Base-by-base conservation (phyloP, 2,888 invertebrate species). In the Trisateles emortualis region DNA sequence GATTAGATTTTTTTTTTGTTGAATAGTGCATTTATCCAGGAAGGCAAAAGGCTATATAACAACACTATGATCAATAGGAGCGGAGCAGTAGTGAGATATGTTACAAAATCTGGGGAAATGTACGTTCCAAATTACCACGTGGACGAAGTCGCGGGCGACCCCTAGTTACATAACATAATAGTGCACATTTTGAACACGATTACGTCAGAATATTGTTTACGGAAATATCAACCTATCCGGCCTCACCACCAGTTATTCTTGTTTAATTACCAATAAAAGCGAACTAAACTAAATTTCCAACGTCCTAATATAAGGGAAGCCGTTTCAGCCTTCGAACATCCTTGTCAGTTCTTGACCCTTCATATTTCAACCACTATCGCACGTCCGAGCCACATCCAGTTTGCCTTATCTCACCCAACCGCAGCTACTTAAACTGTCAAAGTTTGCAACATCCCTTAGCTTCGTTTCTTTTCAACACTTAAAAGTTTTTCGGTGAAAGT, bases 391-490 rank as follows among this genome's bases (percentile, higher is more conserved):
- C 60, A 55, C 73, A 67, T 73, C 68, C 67, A 74, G 75, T 36
- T 16, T 40, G 45, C 50, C 55, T 69, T 72, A 71, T 68, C 69
- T 64, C 49, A 48, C 44, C 29, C 47, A 29, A 50, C 45, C 48
- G 59, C 53, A 57, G 67, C 67, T 75, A 72, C 78, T 78, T 78
- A 77, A 80, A 70, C 69, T 74, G 78, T 78, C 76, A 66, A 78
- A 80, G 68, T 79, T 76, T 51, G 52, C 42, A 60, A 64, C 72
- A 68, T 70, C 74, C 55, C 64, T 74, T 66, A 50, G 35, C 42
- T 64, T 61, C 45, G 57, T 59, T 70, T 76, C 68, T 72, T 75
- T 77, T 64, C 60, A 56, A 60, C 65, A 62, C 73, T 76, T 64
- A 60, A 59, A 72, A 78, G 59, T 36, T 71, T 69, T 49, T 49